Conservation (phyloP, 2,113 vertebrate genomes). For the Marmota monax region DNA sequence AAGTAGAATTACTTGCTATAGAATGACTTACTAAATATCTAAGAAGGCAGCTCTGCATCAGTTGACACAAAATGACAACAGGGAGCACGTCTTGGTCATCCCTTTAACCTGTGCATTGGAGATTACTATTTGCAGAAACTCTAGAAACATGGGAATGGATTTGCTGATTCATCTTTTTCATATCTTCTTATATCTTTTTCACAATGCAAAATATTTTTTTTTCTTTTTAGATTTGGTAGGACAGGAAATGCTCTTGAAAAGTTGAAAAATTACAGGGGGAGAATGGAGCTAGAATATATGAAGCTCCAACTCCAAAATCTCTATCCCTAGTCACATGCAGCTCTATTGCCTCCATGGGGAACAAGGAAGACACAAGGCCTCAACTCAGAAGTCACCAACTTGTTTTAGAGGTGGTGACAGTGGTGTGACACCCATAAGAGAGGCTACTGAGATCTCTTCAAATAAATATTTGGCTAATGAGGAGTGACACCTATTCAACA, state of each 20-base stretch:
- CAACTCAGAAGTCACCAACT: not conserved
- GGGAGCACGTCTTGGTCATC: not conserved
- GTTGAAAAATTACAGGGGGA: not conserved
- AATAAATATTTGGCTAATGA: not conserved
- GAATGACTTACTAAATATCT: not conserved
- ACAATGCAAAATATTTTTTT: not conserved
- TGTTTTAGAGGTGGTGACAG: not conserved
- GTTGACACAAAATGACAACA: not conserved
- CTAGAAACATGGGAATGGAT: not conserved
- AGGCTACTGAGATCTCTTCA: not conserved
- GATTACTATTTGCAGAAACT: not conserved
- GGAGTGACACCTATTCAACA: not conserved
- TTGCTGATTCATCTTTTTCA: not conserved
- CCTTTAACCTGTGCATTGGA: not conserved
- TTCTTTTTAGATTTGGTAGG: not conserved
- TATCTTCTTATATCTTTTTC: not conserved
- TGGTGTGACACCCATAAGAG: not conserved
- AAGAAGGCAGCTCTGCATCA: not conserved
- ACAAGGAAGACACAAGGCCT: not conserved
- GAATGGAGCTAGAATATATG: not conserved
- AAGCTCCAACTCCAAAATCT: rapidly evolving
- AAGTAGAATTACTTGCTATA: not conserved
- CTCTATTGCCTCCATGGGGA: not conserved
- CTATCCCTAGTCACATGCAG: rapidly evolving
- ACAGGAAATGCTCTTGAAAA: not conserved